Conservation (phyloP, 2,888 invertebrate genomes). For the Noctua comes region DNA sequence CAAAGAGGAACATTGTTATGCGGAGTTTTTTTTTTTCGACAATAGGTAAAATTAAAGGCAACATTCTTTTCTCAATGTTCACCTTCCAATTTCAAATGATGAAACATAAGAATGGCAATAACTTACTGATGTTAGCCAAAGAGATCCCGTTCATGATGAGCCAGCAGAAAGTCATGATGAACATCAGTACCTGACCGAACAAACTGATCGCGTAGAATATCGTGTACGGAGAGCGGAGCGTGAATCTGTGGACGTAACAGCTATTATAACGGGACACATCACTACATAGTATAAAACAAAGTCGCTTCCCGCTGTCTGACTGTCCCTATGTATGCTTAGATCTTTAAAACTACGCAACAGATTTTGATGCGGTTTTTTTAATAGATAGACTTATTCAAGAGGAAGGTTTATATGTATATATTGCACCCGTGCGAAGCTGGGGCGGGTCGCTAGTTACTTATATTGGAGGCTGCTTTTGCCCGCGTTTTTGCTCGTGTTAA, state of each 20-base stretch:
- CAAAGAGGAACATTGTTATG: neutral
- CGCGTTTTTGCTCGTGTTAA: neutral
- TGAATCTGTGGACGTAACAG: constrained; percentile 69
- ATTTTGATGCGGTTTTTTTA: too few species aligned
- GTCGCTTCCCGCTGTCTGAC: too few species aligned
- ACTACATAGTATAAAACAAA: too few species aligned
- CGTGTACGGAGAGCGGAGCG: constrained; percentile 71
- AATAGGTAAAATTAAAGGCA: neutral
- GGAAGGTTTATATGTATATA: too few species aligned
- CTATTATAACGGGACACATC: constrained; percentile 2
- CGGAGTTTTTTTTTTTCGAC: neutral
- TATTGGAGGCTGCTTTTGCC: neutral
- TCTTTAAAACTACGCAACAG: too few species aligned
- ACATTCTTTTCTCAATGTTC: neutral
- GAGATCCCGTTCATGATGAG: constrained; percentile 69
- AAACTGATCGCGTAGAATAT: constrained; percentile 71
- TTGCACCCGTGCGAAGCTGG: too few species aligned
- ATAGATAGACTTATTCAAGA: too few species aligned
- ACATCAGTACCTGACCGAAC: constrained; percentile 75
- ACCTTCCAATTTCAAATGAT: neutral
- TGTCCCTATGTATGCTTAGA: too few species aligned
- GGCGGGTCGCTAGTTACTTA: too few species aligned
- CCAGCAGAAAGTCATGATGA: constrained; percentile 69
- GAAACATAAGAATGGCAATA: neutral
- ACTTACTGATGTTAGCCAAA: constrained; percentile 75